Conservation (phyloP, 2,888 invertebrate species). For the Drosophila colorata region DNA sequence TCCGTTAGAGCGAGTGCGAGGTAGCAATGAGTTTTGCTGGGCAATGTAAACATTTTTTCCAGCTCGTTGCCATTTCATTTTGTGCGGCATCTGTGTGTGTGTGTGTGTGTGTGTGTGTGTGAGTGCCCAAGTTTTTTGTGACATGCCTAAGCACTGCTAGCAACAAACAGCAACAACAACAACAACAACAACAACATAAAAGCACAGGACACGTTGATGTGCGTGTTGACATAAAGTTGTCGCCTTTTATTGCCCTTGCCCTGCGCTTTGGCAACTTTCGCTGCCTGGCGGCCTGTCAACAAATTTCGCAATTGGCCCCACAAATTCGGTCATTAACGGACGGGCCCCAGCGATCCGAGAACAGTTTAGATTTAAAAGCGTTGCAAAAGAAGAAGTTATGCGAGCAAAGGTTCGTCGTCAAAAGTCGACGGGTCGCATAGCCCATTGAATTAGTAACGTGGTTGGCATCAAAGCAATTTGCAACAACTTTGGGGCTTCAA, state of each 20-base stretch:
- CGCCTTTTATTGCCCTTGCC: slow-evolving; percentile 36
- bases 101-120: not conserved
- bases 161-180: slow-evolving; percentile 36
- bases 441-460: slow-evolving; percentile 7
- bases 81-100: not conserved
- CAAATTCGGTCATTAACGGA: slow-evolving; percentile 31
- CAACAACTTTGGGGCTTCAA: slow-evolving; percentile 42
- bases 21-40: slow-evolving; percentile 25
- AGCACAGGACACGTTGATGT: slow-evolving; percentile 37
- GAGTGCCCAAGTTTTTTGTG: slow-evolving; percentile 18
- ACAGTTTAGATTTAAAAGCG: slow-evolving; percentile 3
- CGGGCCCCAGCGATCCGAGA: not conserved
- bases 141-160: slow-evolving; percentile 36
- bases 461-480: slow-evolving; percentile 53
- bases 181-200: slow-evolving; percentile 16
- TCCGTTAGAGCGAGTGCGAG: not conserved
- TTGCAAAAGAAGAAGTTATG: not conserved
- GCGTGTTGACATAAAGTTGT: slow-evolving; percentile 61
- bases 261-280: slow-evolving; percentile 16
- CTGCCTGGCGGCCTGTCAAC: slow-evolving; percentile 37
- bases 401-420: not conserved
- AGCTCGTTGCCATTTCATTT: slow-evolving; percentile 43
- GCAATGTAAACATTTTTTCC: slow-evolving; percentile 53
- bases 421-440: not conserved
- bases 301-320: slow-evolving; percentile 32